These are phyloP conservation scores for Syrista parreyssii DNA, from an alignment of 2,888 invertebrate genomes.

Conservation along the genomic window DNA sequence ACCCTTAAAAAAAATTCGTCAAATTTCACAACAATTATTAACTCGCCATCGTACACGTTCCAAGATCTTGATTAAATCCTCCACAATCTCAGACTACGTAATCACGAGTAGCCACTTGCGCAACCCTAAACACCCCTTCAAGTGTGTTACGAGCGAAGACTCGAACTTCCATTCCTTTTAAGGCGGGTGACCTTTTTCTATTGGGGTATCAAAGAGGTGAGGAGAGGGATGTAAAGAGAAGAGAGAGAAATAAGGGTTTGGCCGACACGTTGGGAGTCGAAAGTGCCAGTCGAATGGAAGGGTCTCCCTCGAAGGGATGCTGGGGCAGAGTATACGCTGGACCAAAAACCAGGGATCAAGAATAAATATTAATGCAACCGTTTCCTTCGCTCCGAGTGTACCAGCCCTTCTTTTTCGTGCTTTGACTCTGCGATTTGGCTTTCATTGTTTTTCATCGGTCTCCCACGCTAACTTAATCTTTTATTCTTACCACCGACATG, in stretches of 20 bases:
- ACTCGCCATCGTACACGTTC: neutral
- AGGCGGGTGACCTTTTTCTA: neutral
- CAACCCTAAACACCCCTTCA: conserved; percentile 1
- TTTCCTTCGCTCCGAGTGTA: conserved; percentile 4
- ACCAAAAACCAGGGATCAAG: neutral
- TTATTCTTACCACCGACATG: no score
- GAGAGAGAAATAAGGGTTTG: conserved; percentile 1
- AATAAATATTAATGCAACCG: conserved; percentile 22
- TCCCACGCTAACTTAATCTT: neutral
- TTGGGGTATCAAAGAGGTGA: neutral
- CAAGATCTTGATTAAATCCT: conserved; percentile 3
- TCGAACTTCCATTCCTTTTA: neutral
- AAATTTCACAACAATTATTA: no score
- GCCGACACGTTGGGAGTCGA: neutral
- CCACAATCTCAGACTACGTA: conserved; percentile 26
- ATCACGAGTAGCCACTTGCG: conserved; percentile 27
- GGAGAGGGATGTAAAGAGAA: neutral
- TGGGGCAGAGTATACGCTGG: no score
- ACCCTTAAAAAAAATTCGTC: no score
- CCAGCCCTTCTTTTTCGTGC: neutral
- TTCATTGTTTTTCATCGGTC: neutral
- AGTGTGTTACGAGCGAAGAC: neutral
- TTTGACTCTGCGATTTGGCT: neutral
- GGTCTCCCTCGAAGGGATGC: neutral
- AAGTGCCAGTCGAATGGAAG: neutral